Conservation (phyloP, 2,797 vertebrate genomes). For the Argentina silus region DNA sequence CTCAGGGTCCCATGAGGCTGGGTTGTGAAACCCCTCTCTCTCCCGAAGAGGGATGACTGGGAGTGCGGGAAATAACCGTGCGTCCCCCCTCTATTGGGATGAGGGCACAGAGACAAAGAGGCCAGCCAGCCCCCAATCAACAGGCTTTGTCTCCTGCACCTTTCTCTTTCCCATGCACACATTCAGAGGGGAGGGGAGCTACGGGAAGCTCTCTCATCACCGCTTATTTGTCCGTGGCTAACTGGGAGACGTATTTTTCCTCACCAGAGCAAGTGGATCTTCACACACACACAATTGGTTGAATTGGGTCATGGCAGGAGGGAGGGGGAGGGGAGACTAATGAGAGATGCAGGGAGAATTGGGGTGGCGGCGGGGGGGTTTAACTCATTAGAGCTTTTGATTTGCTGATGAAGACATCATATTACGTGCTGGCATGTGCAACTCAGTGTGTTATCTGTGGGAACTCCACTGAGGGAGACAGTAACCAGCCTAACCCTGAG, state of each 20-base stretch:
- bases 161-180: constrained; percentile 57
- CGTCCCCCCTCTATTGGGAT: constrained; percentile 42
- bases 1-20: not conserved
- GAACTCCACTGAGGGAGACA: constrained; percentile 4
- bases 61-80: not conserved
- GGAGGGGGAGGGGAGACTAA: constrained; percentile 28
- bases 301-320: constrained; percentile 20
- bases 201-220: constrained; percentile 50
- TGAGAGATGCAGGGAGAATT: constrained; percentile 11
- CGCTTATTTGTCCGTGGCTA: constrained; percentile 60
- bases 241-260: constrained; percentile 35
- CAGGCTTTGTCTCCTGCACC: constrained; percentile 65
- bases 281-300: constrained; percentile 22
- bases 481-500: not conserved
- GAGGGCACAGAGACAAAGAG: constrained; percentile 59
- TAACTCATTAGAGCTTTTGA: constrained; percentile 39
- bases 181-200: constrained; percentile 20
- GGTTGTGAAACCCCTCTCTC: constrained; percentile 26
- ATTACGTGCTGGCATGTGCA: constrained; percentile 17
- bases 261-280: constrained; percentile 25
- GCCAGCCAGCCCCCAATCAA: constrained; percentile 61
- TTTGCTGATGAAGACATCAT: constrained; percentile 41
- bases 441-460: constrained; percentile 12
- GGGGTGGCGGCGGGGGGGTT: not conserved
- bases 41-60: constrained; percentile 55